Base-by-base conservation (phyloP, 1,140 invertebrate genomes). In the Diachasmimorpha longicaudata region DNA sequence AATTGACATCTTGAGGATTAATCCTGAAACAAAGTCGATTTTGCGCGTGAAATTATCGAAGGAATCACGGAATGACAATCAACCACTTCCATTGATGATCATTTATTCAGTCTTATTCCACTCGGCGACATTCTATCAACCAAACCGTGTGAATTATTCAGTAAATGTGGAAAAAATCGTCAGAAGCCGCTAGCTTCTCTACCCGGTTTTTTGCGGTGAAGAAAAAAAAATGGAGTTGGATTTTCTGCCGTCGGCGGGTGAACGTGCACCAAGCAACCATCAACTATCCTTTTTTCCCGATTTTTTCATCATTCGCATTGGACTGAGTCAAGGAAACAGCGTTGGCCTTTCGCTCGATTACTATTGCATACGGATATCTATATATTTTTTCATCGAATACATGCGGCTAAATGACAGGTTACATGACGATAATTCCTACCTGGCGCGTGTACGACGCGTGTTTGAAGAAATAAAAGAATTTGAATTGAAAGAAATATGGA, bases 391-490 rank as follows among this genome's bases (percentile, higher is more conserved):
- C 23, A 63, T 63, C 58, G 58, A 25, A n/a, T 63, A 25, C 23
- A 25, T 19, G 23, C 19, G 23, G 13, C 1, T 36, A 74, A 75
- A 75, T 70, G 67, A 58, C 67, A 70, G 73, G 73, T 68, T 75
- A 21, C 44, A 55, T 19, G 68, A 75, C 21, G 37, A 75, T 70
- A 70, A 70, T 75, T 70, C 68, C 63, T 70, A 75, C 48, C 31
- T 48, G 74, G 74, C 74, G 74, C 74, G 74, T 75, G 74, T 75
- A 42, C 74, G 68, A 70, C 44, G 44, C 44, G 44, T 70, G 44
- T 70, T 63, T 55, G 48, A 55, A 72, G 36, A 63, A 19, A 81
- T 79, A 79, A 76, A 78, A 37, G 70, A 78, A 76, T 55, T 19
- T 2, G 42, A 37, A 39, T 69, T 48, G 19, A 4, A 70, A 14